A percentile compares a stretch with the other conserved stretches of the same genome.
Evolutionary conservation across 1,140 invertebrate species (phyloP).

Genomic region (Eumeta japonica): DNA sequence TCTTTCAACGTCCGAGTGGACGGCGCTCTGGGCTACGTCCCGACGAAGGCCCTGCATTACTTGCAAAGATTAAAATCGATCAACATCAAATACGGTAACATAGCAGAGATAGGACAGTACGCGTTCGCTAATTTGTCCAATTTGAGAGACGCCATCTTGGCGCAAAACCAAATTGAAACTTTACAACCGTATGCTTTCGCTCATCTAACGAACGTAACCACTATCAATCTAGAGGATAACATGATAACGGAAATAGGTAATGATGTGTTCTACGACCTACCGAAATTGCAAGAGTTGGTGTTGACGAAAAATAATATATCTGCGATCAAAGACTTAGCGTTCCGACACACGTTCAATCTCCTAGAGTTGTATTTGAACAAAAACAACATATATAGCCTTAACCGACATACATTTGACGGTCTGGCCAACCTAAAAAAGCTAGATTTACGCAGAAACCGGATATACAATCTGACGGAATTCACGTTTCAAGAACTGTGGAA

Average conservation of each 20-base stretch:
- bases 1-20: conserved; percentile 67
- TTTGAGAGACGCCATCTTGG: conserved; percentile 65
- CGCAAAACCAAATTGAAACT: conserved; percentile 65
- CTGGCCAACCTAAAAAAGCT: conserved; percentile 65
- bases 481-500: conserved; percentile 73
- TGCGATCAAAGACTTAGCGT: conserved; percentile 69
- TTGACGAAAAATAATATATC: conserved; percentile 72
- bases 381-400: conserved; percentile 69
- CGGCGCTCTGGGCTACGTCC: conserved; percentile 66
- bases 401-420: conserved; percentile 69
- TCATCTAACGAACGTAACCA: conserved; percentile 63
- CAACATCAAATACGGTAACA: conserved; percentile 69
- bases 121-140: conserved; percentile 70
- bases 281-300: conserved; percentile 64
- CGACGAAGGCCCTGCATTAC: conserved; percentile 65
- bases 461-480: conserved; percentile 70
- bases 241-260: conserved; percentile 68
- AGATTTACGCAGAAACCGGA: conserved; percentile 67
- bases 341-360: conserved; percentile 64
- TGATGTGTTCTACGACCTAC: conserved; percentile 68
- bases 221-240: conserved; percentile 71
- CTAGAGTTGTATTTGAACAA: conserved; percentile 68
- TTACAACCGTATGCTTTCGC: conserved; percentile 68
- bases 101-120: conserved; percentile 64
- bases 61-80: conserved; percentile 65